Evolutionary conservation across 35 echinoderm and acorn worm genomes (phyloP).

Genomic region (Holothuria glaberrima): DNA sequence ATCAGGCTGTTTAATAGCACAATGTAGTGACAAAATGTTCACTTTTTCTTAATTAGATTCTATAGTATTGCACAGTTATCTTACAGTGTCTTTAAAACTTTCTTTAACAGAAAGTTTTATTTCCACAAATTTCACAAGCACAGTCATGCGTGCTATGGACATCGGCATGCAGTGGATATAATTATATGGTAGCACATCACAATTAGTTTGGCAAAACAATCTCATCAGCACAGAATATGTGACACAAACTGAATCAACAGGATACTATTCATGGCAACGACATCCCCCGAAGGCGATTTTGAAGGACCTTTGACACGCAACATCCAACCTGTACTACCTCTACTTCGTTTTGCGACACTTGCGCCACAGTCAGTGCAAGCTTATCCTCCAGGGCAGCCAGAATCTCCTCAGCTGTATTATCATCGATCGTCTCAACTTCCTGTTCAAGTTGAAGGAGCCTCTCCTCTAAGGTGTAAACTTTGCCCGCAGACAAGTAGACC

Average conservation of each 20-base stretch:
- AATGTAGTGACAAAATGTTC: no score
- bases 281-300: conserved; percentile 15
- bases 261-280: conserved; percentile 24
- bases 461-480: conserved; percentile 97
- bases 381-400: conserved; percentile 88
- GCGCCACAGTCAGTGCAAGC: conserved; percentile 88
- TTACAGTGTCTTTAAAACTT: no score
- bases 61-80: no score
- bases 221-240: no score
- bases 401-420: conserved; percentile 81
- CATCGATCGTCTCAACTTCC: conserved; percentile 77
- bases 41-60: no score
- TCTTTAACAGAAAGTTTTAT: not conserved
- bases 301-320: conserved; percentile 35
- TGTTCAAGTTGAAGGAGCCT: conserved; percentile 75
- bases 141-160: no score
- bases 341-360: conserved; percentile 91
- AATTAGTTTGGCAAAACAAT: not conserved
- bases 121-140: no score
- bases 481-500: conserved; percentile 97
- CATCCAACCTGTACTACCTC: conserved; percentile 76
- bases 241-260: no score
- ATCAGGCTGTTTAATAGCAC: no score
- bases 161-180: no score
- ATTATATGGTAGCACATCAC: no score